These are phyloP conservation scores for Setipinna tenuifilis DNA, from an alignment of 2,797 vertebrate species.

Conservation along the genomic window DNA sequence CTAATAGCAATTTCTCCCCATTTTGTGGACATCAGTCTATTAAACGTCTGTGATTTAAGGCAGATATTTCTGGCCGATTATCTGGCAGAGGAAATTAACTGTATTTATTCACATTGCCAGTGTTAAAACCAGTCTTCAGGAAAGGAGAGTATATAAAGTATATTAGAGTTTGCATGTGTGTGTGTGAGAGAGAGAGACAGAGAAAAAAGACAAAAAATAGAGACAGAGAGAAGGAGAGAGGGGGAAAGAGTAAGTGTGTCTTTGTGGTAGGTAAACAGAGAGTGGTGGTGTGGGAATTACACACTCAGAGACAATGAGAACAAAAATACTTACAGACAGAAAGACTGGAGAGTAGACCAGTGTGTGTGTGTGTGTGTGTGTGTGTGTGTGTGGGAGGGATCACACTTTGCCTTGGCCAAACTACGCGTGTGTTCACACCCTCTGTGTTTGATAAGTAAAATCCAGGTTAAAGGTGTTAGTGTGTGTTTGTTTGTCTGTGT, in stretches of 20 bases:
- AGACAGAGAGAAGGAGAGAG: constrained; percentile 7
- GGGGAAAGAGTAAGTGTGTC: background rate
- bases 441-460: background rate
- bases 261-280: too few relatives aligned
- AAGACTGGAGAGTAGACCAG: background rate
- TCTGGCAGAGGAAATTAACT: background rate
- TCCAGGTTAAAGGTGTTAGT: background rate
- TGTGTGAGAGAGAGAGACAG: background rate
- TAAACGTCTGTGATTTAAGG: background rate
- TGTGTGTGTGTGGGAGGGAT: background rate
- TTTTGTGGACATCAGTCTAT: background rate
- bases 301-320: too few relatives aligned
- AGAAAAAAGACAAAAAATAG: background rate
- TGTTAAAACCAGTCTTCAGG: background rate
- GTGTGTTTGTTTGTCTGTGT: background rate
- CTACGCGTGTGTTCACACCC: background rate
- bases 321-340: too few relatives aligned
- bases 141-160: background rate
- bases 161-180: constrained; percentile 13
- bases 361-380: background rate
- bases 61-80: background rate
- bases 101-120: background rate
- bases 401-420: background rate
- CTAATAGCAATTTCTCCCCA: background rate
- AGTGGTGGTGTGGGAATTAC: too few relatives aligned